Evolutionary conservation across 2,888 invertebrate species (phyloP), one percentile per base, ranked within the genome.

Genomic region (Drosophila merina): DNA sequence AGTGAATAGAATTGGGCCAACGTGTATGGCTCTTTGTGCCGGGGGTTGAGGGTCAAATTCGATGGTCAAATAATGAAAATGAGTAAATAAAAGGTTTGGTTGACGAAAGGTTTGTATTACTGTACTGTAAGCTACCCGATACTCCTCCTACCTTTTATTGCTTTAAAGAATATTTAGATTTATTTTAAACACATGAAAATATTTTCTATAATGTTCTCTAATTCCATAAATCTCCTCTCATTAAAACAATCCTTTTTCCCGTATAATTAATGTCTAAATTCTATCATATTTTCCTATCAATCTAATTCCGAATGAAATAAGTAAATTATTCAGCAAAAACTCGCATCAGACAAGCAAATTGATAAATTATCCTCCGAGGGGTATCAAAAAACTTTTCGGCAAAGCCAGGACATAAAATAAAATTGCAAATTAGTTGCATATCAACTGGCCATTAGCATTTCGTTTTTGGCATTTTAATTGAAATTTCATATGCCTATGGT

Each of bases 341-440:
- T 14, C 12, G 4, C 38, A 31, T 42, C 25, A 56, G n/a, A 58
- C 38, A 25, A 28, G 45, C 25, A 58, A 68, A 71, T 51, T 71
- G 45, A 71, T 58, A 38, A 47, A 58, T 49, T 31, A 45, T 45
- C 3, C 40, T 20, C 12, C 8, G 20, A 12, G 20, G 30, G 9
- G 5, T 9, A n/a, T 7, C 6, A 4, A 62, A 26, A 52, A 45
- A 52, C 9, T 28, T 36, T 50, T 14, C 10, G 5, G 14, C 30
- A 25, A 26, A 45, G 45, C 36, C 38, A 31, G 51, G 31, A 57
- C 31, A 72, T 54, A 38, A 55, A 72, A 59, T 54, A 52, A 67
- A 70, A 75, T 77, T 84, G 69, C 72, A 86, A 86, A 86, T 79
- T 72, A 70, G 71, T 74, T 83, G 77, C 72, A 86, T 83, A 83